Base-by-base conservation (phyloP, 2,113 vertebrate genomes). In the Hiodon tergisus region DNA sequence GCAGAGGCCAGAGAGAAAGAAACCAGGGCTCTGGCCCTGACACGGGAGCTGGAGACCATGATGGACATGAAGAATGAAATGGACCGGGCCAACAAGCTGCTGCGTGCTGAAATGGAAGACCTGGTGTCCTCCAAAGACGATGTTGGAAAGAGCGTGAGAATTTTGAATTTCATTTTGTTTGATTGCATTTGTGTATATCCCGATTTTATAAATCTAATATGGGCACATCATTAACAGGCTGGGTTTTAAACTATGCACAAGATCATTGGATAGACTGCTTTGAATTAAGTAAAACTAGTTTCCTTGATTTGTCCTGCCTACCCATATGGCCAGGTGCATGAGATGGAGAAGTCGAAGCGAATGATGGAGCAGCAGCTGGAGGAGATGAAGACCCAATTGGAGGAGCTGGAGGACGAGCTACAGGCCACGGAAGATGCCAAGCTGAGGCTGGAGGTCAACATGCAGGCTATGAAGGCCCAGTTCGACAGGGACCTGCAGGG, bases 381-480 rank as follows among this genome's bases (percentile, higher is more conserved):
- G 72, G 97, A 98, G 91, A 98, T 98, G 95, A 95, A 91, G 86
- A 98, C 95, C 0, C 97, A 99, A 85, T 87, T 99, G 52, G 97
- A 99, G 82, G 96, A 98, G 86, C 91, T 98, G 85, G 96, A 98
- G 84, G 96, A 98, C 2, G 96, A 98, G 81, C 92, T 98, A 46
- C 97, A 98, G 90, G 95, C 93, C 81, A 98, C 97, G 0, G 96
- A 98, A 80, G 96, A 98, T 0, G 96, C 96, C 86, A 98, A 98
- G 79, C 90, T 98, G 83, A 88, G 97, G 0, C 92, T 98, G 88
- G 97, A 98, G 86, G 97, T 98, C 82, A 98, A 98, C 90, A 93
- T 98, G 83, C 97, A 98, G 92, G 97, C 97, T 81, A 92, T 97
- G 94, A 98, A 96, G 83, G 95, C 96, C 11, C 96, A 98, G 88